These are phyloP conservation scores for Uropsilus gracilis DNA, from an alignment of 2,113 vertebrate species.

Conservation along the genomic window DNA sequence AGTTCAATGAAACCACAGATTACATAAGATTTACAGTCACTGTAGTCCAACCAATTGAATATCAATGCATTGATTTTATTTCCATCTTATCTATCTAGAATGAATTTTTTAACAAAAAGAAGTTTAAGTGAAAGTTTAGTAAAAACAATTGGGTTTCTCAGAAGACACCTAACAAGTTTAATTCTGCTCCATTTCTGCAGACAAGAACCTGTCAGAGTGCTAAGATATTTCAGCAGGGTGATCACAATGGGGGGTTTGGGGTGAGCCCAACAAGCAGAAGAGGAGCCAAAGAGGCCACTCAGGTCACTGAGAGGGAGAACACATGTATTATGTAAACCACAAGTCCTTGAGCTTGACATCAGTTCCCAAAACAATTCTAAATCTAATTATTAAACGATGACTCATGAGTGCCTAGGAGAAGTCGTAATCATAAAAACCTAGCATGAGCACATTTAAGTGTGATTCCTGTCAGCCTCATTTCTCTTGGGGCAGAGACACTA, in stretches of 20 bases:
- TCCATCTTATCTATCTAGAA: background rate
- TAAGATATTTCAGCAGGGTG: background rate
- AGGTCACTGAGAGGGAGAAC: background rate
- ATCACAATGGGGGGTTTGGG: accelerated
- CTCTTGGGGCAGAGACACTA: background rate
- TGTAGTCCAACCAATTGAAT: background rate
- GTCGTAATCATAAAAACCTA: background rate
- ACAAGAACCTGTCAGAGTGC: background rate
- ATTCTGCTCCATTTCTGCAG: background rate
- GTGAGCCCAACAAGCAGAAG: accelerated
- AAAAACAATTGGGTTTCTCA: background rate
- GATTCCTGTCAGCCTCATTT: background rate
- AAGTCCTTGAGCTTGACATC: background rate
- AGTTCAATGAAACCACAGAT: background rate
- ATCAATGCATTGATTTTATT: background rate
- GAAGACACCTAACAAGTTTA: too few relatives aligned
- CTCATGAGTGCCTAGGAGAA: background rate
- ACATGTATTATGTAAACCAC: background rate
- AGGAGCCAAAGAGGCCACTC: background rate
- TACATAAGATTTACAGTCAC: background rate
- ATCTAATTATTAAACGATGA: background rate
- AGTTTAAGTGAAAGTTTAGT: background rate
- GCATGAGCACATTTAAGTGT: background rate
- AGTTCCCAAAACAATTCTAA: background rate
- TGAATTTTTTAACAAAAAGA: background rate